Conservation (phyloP, 1,140 invertebrate genomes). For the Camponotus pennsylvanicus region DNA sequence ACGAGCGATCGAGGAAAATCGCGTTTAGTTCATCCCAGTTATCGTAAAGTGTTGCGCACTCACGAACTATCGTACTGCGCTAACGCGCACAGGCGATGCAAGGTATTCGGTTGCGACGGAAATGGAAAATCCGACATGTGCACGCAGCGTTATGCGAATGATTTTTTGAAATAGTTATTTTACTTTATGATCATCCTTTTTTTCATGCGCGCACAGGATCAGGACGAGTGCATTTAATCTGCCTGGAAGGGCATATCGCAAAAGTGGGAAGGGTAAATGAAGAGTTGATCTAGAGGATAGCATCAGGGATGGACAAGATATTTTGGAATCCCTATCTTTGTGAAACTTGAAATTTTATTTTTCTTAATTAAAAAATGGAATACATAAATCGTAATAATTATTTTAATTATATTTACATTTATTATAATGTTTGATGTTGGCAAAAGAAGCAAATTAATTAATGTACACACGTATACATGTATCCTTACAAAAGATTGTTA, state of each 20-base stretch:
- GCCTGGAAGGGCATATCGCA: constrained; percentile 51
- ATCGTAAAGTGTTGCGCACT: constrained; percentile 49
- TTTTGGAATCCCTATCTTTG: constrained; percentile 39
- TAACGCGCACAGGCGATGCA: constrained; percentile 21
- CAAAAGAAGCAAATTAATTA: neutral
- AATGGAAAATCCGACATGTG: constrained; percentile 43
- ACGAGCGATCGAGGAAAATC: constrained; percentile 12
- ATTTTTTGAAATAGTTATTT: constrained; percentile 67
- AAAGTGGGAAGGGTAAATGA: constrained; percentile 31
- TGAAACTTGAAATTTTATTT: constrained; percentile 22
- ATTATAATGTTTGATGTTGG: neutral
- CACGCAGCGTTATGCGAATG: constrained; percentile 39
- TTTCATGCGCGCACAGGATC: constrained; percentile 52
- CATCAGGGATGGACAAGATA: constrained; percentile 34
- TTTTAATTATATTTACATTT: neutral
- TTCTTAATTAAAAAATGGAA: neutral
- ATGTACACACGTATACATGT: neutral
- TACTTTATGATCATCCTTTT: constrained; percentile 67
- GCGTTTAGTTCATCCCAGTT: constrained; percentile 28
- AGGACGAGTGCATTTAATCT: constrained; percentile 70
- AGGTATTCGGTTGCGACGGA: constrained; percentile 27
- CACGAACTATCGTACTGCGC: constrained; percentile 28
- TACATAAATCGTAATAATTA: neutral
- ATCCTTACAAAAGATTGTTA: neutral
- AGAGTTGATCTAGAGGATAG: constrained; percentile 58